These are phyloP conservation scores for Holothuria glaberrima DNA, from an alignment of 35 echinoderm and acorn worm genomes.

Conservation along the genomic window DNA sequence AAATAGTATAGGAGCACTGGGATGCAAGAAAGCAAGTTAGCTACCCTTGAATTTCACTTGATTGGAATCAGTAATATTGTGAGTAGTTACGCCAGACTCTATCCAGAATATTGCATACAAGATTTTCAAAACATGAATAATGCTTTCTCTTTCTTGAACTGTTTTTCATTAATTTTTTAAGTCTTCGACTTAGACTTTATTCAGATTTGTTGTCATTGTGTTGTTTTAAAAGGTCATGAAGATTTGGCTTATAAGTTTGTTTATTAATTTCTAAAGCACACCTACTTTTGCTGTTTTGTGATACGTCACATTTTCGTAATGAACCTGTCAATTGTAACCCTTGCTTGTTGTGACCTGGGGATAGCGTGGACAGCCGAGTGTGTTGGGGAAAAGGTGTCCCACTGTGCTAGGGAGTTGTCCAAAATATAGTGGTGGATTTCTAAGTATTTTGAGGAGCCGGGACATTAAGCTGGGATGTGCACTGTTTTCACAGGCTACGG, in stretches of 20 bases:
- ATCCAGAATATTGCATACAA: not conserved
- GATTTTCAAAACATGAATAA: not conserved
- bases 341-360: not conserved
- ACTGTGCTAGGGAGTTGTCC: not conserved
- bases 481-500: not conserved
- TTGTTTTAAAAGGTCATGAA: no score
- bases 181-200: not conserved
- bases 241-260: not conserved
- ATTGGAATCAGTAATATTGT: not conserved
- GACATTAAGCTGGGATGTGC: no score
- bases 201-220: no score
- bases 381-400: not conserved
- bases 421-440: not conserved
- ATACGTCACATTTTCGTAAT: not conserved
- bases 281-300: not conserved
- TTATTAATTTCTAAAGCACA: not conserved
- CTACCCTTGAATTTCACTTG: not conserved
- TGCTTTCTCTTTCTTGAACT: not conserved
- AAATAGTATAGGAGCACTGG: no score
- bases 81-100: no score
- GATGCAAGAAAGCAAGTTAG: not conserved
- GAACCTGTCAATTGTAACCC: not conserved
- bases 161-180: conserved; percentile 10
- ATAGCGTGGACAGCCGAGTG: not conserved
- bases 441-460: not conserved